These are phyloP conservation scores for Tolypeutes matacus DNA, from an alignment of 2,797 vertebrate species.

Conservation along the genomic window DNA sequence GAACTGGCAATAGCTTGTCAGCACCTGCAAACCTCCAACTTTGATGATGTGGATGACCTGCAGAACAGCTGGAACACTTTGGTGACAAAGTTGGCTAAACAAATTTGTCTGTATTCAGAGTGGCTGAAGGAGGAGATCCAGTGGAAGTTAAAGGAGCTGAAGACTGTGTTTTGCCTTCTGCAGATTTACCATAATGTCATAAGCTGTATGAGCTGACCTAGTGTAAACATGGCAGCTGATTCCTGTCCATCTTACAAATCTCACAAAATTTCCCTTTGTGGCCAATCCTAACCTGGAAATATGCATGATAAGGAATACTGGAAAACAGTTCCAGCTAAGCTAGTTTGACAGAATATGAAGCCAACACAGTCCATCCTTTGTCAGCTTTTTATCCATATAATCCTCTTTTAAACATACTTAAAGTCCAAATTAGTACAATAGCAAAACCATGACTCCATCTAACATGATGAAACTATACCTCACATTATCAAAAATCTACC, in stretches of 20 bases:
- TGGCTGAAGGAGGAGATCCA: background rate
- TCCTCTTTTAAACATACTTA: slow-evolving; percentile 25
- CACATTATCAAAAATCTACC: background rate
- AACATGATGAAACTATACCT: background rate
- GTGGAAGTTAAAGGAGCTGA: background rate
- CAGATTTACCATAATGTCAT: background rate
- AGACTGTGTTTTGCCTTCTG: too few relatives aligned
- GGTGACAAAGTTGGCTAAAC: background rate
- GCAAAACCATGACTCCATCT: background rate
- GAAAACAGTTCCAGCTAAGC: background rate
- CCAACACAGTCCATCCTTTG: background rate
- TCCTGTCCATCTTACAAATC: background rate
- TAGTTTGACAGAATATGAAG: background rate
- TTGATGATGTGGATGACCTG: background rate
- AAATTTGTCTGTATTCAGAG: background rate
- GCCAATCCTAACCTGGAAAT: background rate
- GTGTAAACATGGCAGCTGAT: background rate
- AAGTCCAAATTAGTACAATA: background rate
- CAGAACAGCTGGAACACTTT: background rate
- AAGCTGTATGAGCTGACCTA: background rate
- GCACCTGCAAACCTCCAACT: background rate
- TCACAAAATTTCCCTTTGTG: background rate
- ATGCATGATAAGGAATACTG: background rate
- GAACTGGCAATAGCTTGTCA: background rate
- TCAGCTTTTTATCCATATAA: background rate